These are phyloP conservation scores for Paramormyrops kingsleyae DNA, from an alignment of 2,113 vertebrate genomes.

Conservation along the genomic window DNA sequence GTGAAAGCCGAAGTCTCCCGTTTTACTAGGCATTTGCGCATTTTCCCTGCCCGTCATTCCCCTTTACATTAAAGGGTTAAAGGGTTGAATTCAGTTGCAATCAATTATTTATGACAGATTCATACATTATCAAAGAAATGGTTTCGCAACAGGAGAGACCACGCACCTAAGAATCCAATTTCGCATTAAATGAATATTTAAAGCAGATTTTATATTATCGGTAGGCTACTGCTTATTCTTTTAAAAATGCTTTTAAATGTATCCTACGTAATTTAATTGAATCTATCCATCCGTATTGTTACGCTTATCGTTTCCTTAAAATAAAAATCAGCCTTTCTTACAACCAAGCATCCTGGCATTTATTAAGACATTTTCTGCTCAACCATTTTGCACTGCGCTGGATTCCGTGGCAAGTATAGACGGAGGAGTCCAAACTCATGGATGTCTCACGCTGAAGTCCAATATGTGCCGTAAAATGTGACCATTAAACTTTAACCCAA, in stretches of 20 bases:
- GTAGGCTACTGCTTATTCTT: background rate
- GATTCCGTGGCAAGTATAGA: background rate
- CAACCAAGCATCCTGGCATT: background rate
- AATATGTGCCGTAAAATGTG: background rate
- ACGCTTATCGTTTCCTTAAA: background rate
- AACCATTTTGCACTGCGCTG: background rate
- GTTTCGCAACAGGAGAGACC: background rate
- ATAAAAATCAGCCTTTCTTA: background rate
- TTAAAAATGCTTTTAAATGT: background rate
- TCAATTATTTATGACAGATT: background rate
- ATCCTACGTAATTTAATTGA: background rate
- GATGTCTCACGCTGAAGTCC: background rate
- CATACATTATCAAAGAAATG: background rate
- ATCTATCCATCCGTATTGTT: background rate
- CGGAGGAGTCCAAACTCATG: background rate
- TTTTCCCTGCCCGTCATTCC: background rate
- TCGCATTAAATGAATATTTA: background rate
- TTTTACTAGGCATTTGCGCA: background rate
- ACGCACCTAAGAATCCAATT: background rate
- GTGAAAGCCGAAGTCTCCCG: background rate
- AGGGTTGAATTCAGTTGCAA: background rate
- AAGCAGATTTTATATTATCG: background rate
- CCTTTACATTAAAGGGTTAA: background rate
- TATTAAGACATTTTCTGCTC: background rate
- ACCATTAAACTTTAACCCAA: background rate